A percentile compares a stretch with the other conserved stretches of the same genome.
These are phyloP conservation scores for Kryphioiulus occultus DNA, from an alignment of 2,888 invertebrate genomes.

Conservation along the genomic window DNA sequence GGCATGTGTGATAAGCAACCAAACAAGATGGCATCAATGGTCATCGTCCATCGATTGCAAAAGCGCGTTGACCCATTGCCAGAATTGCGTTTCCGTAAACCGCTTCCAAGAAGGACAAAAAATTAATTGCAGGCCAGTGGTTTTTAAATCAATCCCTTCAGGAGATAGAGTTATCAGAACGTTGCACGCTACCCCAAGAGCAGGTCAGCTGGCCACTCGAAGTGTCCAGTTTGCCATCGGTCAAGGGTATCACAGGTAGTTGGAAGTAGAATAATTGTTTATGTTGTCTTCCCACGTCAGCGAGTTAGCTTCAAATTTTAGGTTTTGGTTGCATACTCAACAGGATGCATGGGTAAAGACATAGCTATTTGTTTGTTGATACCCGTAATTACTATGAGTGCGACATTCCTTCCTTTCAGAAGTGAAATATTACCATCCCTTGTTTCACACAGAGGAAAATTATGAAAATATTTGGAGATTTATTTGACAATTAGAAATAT, in stretches of 20 bases:
- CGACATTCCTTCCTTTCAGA: background rate
- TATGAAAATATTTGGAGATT: no score
- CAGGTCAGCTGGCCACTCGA: background rate
- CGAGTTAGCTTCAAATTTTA: background rate
- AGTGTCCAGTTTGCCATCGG: constrained; percentile 11
- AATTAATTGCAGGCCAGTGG: background rate
- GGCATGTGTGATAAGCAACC: background rate
- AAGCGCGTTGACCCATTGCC: constrained; percentile 2
- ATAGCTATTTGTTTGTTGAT: background rate
- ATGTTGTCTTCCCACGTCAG: background rate
- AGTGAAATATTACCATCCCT: background rate
- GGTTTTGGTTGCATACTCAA: background rate
- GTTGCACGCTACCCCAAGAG: background rate
- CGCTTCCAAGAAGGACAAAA: background rate
- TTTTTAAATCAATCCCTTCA: background rate
- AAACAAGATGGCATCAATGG: background rate
- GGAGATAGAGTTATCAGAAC: background rate
- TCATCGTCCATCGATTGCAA: background rate
- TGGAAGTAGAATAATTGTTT: background rate
- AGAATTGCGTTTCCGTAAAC: background rate
- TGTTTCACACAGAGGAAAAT: no score
- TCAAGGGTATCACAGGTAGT: constrained; percentile 13
- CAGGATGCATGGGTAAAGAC: background rate
- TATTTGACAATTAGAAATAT: no score
- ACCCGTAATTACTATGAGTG: background rate